Evolutionary conservation across 2,888 invertebrate genomes (phyloP).

Genomic region (Amiota mariae): DNA sequence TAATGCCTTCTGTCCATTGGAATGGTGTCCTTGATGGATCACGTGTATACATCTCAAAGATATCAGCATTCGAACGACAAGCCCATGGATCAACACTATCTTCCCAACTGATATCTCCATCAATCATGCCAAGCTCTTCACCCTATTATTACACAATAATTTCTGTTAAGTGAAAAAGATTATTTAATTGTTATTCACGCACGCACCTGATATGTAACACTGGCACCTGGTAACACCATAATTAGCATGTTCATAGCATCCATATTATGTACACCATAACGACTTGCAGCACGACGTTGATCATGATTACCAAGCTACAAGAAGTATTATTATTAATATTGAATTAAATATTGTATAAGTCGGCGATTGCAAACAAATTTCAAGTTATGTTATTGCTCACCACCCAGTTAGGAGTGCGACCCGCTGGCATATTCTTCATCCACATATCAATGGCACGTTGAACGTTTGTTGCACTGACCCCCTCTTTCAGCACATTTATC

Average conservation of each 20-base stretch:
- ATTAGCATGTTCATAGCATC: slow-evolving; percentile 86
- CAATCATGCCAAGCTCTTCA: slow-evolving; percentile 61
- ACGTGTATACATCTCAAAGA: slow-evolving; percentile 76
- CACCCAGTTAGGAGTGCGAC: slow-evolving; percentile 78
- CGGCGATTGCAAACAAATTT: too few species aligned
- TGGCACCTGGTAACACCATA: slow-evolving; percentile 77
- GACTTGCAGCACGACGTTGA: slow-evolving; percentile 77
- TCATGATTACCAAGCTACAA: slow-evolving; percentile 80
- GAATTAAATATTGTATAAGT: too few species aligned
- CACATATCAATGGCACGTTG: slow-evolving; percentile 75
- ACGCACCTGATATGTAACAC: slow-evolving; percentile 76
- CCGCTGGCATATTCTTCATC: slow-evolving; percentile 75
- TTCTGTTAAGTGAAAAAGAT: background rate
- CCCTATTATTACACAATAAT: slow-evolving; percentile 71
- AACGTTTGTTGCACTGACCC: slow-evolving; percentile 75
- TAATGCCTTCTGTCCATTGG: slow-evolving; percentile 75
- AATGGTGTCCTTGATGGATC: slow-evolving; percentile 78
- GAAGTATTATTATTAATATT: too few species aligned
- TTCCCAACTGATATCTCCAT: slow-evolving; percentile 75
- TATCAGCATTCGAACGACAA: slow-evolving; percentile 74
- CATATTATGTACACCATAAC: slow-evolving; percentile 78
- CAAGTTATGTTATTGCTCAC: too few species aligned
- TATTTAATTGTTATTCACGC: background rate
- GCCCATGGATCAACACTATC: slow-evolving; percentile 75
- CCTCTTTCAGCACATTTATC: slow-evolving; percentile 74